Conservation (phyloP, 2,888 invertebrate genomes). For the Polylopha cassiicola region DNA sequence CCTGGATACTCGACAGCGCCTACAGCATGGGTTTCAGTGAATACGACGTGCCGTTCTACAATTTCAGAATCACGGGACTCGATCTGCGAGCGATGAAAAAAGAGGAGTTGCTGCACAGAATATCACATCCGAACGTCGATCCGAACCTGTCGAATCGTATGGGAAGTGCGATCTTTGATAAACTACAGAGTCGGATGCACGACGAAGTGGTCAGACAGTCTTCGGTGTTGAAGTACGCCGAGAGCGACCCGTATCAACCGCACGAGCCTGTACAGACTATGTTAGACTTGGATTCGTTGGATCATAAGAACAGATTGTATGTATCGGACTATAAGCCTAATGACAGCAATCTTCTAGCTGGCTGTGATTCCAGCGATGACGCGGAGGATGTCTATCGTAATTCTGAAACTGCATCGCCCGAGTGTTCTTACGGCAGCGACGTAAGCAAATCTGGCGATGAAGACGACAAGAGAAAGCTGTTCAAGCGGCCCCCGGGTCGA, state of each 20-base stretch:
- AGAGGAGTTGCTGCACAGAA: slow-evolving; percentile 56
- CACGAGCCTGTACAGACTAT: slow-evolving; percentile 52
- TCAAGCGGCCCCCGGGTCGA: slow-evolving; percentile 75
- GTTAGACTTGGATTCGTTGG: slow-evolving; percentile 57
- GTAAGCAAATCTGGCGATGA: slow-evolving; percentile 68
- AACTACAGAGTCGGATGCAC: slow-evolving; percentile 51
- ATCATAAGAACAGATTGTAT: slow-evolving; percentile 52
- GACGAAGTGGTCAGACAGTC: slow-evolving; percentile 54
- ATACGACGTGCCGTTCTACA: slow-evolving; percentile 61
- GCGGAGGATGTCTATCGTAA: slow-evolving; percentile 57
- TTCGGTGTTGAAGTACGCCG: slow-evolving; percentile 55
- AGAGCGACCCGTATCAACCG: slow-evolving; percentile 49
- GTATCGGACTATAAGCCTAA: slow-evolving; percentile 57
- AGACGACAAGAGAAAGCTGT: slow-evolving; percentile 61
- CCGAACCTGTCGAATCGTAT: slow-evolving; percentile 45
- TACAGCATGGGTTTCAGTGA: slow-evolving; percentile 55
- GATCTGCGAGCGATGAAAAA: slow-evolving; percentile 55
- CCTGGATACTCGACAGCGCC: slow-evolving; percentile 70
- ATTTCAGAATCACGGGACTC: slow-evolving; percentile 58
- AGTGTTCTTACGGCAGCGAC: slow-evolving; percentile 62
- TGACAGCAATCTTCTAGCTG: slow-evolving; percentile 43
- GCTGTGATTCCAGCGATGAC: slow-evolving; percentile 66
- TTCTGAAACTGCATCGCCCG: slow-evolving; percentile 61
- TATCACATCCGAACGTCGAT: slow-evolving; percentile 53
- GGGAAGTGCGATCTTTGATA: slow-evolving; percentile 56